Evolutionary conservation across 1,140 invertebrate genomes (phyloP).

Genomic region (Brachionus sp.): DNA sequence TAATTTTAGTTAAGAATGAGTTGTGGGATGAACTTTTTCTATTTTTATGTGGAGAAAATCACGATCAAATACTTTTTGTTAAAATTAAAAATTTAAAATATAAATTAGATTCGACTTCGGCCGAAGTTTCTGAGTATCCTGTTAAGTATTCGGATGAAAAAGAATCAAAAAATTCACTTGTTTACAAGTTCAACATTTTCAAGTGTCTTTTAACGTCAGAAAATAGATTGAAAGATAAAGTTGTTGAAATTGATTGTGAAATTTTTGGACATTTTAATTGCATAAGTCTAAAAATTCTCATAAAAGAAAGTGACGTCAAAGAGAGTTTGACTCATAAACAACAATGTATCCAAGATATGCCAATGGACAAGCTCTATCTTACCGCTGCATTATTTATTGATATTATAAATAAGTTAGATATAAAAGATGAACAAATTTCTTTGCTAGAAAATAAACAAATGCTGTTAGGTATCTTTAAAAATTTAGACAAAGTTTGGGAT

Average conservation of each 20-base stretch:
- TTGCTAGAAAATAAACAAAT: neutral
- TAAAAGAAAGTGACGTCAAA: neutral
- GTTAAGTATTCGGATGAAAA: neutral
- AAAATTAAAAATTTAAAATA: neutral
- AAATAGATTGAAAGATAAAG: neutral
- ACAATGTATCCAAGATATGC: neutral
- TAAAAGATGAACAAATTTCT: neutral
- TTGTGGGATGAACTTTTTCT: neutral
- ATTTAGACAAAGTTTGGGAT: neutral
- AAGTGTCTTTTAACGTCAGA: neutral
- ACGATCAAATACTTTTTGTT: neutral
- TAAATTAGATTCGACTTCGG: neutral
- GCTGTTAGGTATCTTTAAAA: neutral
- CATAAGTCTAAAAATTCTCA: neutral
- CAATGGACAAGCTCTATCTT: slow-evolving; percentile 8
- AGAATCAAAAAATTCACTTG: neutral
- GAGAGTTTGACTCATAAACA: neutral
- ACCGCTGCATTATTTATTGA: neutral
- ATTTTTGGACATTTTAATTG: slow-evolving; percentile 12
- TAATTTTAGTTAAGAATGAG: neutral
- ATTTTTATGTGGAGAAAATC: neutral
- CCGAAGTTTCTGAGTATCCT: neutral
- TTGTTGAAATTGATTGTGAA: neutral
- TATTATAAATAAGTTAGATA: neutral
- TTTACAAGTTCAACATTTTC: slow-evolving; percentile 4